Evolutionary conservation across 2,888 invertebrate genomes (phyloP).

Genomic region (Protula sp.): DNA sequence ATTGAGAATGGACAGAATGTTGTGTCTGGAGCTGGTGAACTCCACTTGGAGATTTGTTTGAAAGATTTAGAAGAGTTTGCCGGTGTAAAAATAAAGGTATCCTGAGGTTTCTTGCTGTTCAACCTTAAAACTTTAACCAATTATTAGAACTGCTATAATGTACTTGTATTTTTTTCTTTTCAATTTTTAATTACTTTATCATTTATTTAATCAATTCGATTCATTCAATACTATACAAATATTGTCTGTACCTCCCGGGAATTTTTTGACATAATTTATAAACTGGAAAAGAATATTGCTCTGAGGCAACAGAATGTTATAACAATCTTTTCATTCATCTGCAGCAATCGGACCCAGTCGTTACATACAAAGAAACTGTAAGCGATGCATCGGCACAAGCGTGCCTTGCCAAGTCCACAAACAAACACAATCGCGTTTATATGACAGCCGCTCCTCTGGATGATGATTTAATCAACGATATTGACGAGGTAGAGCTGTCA

Average conservation of each 20-base stretch:
- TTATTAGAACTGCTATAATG: not conserved
- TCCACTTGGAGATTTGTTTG: constrained; percentile 28
- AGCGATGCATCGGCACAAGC: constrained; percentile 10
- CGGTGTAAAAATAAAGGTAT: constrained; percentile 16
- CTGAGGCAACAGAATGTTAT: no score
- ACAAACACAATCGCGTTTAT: constrained; percentile 27
- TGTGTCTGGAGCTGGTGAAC: constrained; percentile 27
- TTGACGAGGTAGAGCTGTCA: constrained; percentile 19
- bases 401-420: constrained; percentile 26
- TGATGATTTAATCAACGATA: constrained; percentile 19
- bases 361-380: constrained; percentile 27
- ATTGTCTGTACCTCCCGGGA: no score
- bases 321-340: no score
- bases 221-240: no score
- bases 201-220: no score
- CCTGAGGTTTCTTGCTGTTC: no score
- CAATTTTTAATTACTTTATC: not conserved
- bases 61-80: constrained; percentile 25
- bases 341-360: constrained; percentile 21
- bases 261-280: no score
- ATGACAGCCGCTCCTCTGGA: constrained; percentile 22
- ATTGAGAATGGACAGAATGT: constrained; percentile 24
- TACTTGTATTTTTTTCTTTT: not conserved
- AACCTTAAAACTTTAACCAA: not conserved
- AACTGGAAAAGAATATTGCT: no score